These are phyloP conservation scores for Drosophila nannoptera DNA, from an alignment of 1,140 invertebrate species.

Conservation along the genomic window DNA sequence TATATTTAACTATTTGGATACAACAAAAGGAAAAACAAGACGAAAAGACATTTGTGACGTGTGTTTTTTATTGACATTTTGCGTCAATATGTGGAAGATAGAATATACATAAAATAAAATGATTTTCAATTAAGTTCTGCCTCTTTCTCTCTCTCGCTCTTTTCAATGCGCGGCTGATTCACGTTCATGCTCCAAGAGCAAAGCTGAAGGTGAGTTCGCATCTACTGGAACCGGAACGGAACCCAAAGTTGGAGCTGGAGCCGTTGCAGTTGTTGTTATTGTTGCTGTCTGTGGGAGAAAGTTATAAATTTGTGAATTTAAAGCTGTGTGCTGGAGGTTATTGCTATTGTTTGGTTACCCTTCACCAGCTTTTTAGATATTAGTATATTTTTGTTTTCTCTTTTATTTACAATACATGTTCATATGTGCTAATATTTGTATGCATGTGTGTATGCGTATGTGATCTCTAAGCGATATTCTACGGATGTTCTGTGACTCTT, in stretches of 20 bases:
- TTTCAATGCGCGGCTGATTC: constrained; percentile 46
- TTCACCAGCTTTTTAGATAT: constrained; percentile 41
- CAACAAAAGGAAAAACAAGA: constrained; percentile 44
- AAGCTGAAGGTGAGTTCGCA: constrained; percentile 46
- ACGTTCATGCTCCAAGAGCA: constrained; percentile 57
- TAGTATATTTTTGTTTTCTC: constrained; percentile 46
- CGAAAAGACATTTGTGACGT: constrained; percentile 42
- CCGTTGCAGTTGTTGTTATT: constrained; percentile 5
- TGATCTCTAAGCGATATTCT: constrained; percentile 7
- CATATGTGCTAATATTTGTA: constrained; percentile 57
- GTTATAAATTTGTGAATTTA: constrained; percentile 9
- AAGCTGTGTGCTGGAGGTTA: neutral
- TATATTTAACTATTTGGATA: constrained; percentile 76
- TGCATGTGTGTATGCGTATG: constrained; percentile 22
- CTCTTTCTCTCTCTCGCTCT: neutral
- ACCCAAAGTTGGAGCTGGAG: constrained; percentile 3
- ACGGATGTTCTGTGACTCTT: constrained; percentile 4
- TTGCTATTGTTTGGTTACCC: constrained; percentile 30
- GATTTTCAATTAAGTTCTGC: neutral
- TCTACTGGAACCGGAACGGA: neutral
- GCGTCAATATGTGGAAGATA: constrained; percentile 28
- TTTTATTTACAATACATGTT: constrained; percentile 64
- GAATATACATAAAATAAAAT: constrained; percentile 42
- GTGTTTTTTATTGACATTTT: constrained; percentile 35
- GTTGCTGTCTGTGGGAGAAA: constrained; percentile 23